Evolutionary conservation across 2,113 vertebrate species (phyloP).

Genomic region (Callaeas wilsoni): DNA sequence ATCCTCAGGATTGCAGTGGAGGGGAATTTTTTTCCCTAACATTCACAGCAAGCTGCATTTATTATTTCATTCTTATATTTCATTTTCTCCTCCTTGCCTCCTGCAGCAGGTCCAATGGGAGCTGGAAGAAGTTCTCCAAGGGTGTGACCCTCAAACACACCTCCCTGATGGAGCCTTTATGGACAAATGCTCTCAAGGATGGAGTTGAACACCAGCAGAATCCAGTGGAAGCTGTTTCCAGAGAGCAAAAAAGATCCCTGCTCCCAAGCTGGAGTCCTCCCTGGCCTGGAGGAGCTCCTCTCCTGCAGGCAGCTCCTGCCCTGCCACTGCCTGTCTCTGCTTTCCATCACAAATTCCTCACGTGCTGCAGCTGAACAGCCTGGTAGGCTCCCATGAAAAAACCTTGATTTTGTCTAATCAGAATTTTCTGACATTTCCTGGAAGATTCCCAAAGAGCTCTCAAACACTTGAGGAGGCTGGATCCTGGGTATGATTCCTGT

Average conservation of each 20-base stretch:
- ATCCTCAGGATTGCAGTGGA: background rate
- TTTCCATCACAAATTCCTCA: background rate
- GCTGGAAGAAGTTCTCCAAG: background rate
- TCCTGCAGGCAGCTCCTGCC: background rate
- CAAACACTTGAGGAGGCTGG: background rate
- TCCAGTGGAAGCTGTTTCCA: background rate
- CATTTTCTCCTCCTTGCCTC: background rate
- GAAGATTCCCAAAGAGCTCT: conserved; percentile 38
- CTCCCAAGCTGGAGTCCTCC: background rate
- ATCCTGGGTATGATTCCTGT: background rate
- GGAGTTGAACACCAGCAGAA: background rate
- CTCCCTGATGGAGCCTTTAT: background rate
- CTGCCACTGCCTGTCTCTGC: background rate
- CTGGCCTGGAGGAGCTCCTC: background rate
- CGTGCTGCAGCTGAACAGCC: background rate
- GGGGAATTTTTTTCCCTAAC: background rate
- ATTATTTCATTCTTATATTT: background rate
- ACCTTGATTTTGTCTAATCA: conserved; percentile 23
- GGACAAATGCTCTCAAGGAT: background rate
- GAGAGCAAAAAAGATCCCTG: background rate
- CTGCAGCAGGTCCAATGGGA: background rate
- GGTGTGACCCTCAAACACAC: background rate
- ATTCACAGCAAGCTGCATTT: background rate
- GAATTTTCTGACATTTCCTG: conserved; percentile 32
- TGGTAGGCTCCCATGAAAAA: background rate